A percentile compares a stretch with the other conserved stretches of the same genome.
Conservation (phyloP, 2,797 vertebrate genomes). For the Synaphobranchus kaupii region DNA sequence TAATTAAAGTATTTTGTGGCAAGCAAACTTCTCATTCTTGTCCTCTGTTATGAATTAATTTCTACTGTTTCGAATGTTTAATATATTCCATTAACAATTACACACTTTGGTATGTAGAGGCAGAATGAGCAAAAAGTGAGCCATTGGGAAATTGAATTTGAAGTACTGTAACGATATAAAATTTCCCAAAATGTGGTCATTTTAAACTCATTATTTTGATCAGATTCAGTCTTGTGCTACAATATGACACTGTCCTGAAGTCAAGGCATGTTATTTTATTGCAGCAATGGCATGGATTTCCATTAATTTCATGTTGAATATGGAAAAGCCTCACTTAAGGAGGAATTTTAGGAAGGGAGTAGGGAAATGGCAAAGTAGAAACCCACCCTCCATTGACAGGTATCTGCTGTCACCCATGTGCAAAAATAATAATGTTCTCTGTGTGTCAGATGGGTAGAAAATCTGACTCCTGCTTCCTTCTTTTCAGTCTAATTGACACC, state of each 20-base stretch:
- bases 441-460: slow-evolving; percentile 43
- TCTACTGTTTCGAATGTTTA: too few relatives aligned
- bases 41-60: too few relatives aligned
- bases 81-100: too few relatives aligned
- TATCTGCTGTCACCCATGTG: slow-evolving; percentile 31
- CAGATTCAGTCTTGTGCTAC: background rate
- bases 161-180: too few relatives aligned
- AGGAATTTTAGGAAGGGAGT: background rate
- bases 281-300: background rate
- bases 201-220: background rate
- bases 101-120: too few relatives aligned
- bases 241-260: background rate
- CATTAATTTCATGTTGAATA: slow-evolving; percentile 6
- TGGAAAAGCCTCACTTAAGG: background rate
- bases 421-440: slow-evolving; percentile 44
- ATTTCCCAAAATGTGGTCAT: too few relatives aligned
- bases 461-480: slow-evolving; percentile 43
- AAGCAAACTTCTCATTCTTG: too few relatives aligned
- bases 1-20: too few relatives aligned
- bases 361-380: background rate
- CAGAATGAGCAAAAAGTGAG: too few relatives aligned
- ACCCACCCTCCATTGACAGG: slow-evolving; percentile 28
- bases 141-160: too few relatives aligned
- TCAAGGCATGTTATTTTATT: background rate
- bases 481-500: slow-evolving; percentile 50